Evolutionary conservation across 2,888 invertebrate genomes (phyloP).

Genomic region (Drosophila greeni): DNA sequence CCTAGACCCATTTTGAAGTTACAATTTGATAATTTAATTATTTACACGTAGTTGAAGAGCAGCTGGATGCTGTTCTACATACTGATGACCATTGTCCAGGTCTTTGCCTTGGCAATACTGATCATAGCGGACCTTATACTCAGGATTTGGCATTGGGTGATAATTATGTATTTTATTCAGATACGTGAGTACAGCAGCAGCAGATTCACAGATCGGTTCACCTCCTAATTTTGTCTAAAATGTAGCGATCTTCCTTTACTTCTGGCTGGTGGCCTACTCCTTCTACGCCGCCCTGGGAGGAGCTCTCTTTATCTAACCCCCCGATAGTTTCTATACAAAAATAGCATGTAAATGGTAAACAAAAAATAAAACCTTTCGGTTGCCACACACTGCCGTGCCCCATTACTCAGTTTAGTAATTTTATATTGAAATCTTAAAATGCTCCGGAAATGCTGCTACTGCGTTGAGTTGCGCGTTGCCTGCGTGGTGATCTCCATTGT

Average conservation of each 20-base stretch:
- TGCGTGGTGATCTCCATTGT: slow-evolving; percentile 21
- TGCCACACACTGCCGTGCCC: neutral
- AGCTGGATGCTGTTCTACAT: slow-evolving; percentile 36
- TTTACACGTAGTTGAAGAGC: slow-evolving; percentile 19
- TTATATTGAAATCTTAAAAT: slow-evolving; percentile 4
- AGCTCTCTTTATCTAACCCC: slow-evolving; percentile 49
- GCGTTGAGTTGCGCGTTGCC: slow-evolving; percentile 20
- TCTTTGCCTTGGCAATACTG: slow-evolving; percentile 23
- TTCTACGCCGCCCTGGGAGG: slow-evolving; percentile 66
- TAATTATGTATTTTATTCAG: slow-evolving; percentile 6
- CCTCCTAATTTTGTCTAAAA: no score
- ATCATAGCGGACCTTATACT: slow-evolving; percentile 34
- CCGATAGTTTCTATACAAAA: neutral
- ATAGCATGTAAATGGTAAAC: neutral
- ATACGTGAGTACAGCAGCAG: slow-evolving; percentile 20
- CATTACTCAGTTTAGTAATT: slow-evolving; percentile 8
- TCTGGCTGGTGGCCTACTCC: slow-evolving; percentile 63
- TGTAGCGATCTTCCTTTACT: slow-evolving; percentile 44
- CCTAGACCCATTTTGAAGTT: neutral
- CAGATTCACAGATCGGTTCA: neutral
- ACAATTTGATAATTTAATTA: neutral
- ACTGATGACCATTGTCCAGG: slow-evolving; percentile 20
- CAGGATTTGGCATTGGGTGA: slow-evolving; percentile 13
- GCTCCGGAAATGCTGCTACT: slow-evolving; percentile 20
- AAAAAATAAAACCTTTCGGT: slow-evolving; percentile 21